Conservation (phyloP, 2,113 vertebrate species). For the Mus pahari region DNA sequence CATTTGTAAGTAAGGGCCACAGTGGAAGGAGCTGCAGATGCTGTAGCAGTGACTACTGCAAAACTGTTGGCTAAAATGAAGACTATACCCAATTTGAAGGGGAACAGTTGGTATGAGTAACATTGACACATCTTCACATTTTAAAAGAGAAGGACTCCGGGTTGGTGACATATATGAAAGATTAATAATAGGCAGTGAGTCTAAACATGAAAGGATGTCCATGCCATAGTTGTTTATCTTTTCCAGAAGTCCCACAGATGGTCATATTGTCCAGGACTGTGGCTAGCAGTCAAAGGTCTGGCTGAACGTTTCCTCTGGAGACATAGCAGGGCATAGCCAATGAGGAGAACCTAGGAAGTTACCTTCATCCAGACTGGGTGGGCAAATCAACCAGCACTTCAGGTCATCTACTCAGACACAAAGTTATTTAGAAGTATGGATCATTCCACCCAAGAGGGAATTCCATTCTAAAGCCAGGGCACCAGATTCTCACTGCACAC, state of each 20-base stretch:
- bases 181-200: neutral
- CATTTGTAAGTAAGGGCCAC: neutral
- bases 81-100: neutral
- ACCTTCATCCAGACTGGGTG: neutral
- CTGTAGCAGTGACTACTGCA: neutral
- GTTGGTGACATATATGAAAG: neutral
- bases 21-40: neutral
- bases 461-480: neutral
- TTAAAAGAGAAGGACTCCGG: neutral
- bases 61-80: neutral
- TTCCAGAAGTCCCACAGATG: neutral
- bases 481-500: neutral
- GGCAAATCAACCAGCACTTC: neutral
- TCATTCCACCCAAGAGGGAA: neutral
- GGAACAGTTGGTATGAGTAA: neutral
- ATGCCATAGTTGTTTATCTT: neutral
- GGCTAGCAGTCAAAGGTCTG: neutral
- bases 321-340: neutral
- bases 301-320: neutral
- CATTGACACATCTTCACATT: neutral
- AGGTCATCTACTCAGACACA: neutral
- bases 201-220: neutral
- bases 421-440: neutral
- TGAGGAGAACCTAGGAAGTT: neutral
- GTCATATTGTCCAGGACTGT: neutral